Conservation (phyloP, 2,797 vertebrate genomes). For the Streptopelia turtur region DNA sequence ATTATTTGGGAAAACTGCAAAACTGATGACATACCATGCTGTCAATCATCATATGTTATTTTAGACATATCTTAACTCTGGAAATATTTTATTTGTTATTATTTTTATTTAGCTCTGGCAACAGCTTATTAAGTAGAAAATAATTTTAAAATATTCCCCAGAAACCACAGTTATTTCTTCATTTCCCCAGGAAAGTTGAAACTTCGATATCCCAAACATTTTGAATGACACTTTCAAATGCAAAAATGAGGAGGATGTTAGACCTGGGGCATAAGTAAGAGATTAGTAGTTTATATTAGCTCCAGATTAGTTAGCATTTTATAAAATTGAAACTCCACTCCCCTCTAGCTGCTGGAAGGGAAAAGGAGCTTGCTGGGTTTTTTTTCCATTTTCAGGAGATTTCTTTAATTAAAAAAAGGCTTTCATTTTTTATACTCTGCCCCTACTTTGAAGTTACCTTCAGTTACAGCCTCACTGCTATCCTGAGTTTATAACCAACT, state of each 20-base stretch:
- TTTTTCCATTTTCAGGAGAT: not conserved
- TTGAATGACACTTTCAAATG: not conserved
- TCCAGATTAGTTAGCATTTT: slow-evolving; percentile 28
- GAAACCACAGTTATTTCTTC: slow-evolving; percentile 13
- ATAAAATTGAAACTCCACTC: slow-evolving; percentile 59
- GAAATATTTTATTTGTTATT: not conserved
- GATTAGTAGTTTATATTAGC: slow-evolving; percentile 28
- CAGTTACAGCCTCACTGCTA: not conserved
- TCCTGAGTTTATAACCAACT: not conserved
- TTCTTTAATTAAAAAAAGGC: not conserved
- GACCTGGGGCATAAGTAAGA: not conserved
- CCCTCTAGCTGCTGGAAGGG: slow-evolving; percentile 54
- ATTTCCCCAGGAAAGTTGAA: slow-evolving; percentile 6
- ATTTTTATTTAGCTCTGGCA: not conserved
- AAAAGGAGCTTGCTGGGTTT: not conserved
- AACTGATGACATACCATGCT: not conserved
- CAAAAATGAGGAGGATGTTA: not conserved
- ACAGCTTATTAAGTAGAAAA: not conserved
- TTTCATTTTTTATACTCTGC: not conserved
- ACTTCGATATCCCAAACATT: slow-evolving; percentile 6
- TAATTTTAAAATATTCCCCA: not conserved
- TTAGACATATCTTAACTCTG: not conserved
- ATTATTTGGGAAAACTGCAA: not conserved
- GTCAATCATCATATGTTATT: not conserved
- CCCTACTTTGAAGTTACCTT: not conserved